Conservation (phyloP, 2,797 vertebrate genomes). For the Knipowitschia caucasica region DNA sequence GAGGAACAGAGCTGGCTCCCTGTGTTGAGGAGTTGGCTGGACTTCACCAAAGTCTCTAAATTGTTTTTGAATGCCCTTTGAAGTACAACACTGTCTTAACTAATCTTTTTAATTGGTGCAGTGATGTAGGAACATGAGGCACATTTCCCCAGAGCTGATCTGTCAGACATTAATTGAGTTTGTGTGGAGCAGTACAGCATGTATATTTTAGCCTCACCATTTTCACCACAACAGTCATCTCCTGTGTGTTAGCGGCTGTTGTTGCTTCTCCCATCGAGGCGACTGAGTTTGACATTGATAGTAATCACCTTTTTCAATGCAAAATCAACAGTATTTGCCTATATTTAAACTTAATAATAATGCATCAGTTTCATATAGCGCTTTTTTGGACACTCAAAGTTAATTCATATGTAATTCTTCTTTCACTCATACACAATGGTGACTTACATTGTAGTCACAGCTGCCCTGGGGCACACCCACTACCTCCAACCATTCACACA, state of each 20-base stretch:
- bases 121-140: constrained; percentile 8
- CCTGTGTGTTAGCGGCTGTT: background rate
- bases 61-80: constrained; percentile 11
- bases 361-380: too few relatives aligned
- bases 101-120: constrained; percentile 13
- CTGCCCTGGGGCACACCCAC: too few relatives aligned
- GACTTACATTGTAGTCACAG: too few relatives aligned
- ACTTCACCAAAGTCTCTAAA: constrained; percentile 8
- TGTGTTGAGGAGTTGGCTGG: background rate
- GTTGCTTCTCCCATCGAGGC: too few relatives aligned
- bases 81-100: constrained; percentile 14
- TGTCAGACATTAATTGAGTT: constrained; percentile 18
- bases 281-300: too few relatives aligned
- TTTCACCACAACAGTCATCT: background rate
- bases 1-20: background rate
- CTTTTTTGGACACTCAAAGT: too few relatives aligned
- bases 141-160: constrained; percentile 16
- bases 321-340: too few relatives aligned
- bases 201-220: constrained; percentile 5
- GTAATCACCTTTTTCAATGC: background rate
- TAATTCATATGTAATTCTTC: too few relatives aligned
- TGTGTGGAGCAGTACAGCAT: constrained; percentile 10
- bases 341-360: too few relatives aligned
- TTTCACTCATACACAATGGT: too few relatives aligned
- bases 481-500: too few relatives aligned